Percentiles rank a stretch among this genome's conserved stretches.
Evolutionary conservation across 2,113 vertebrate species (phyloP).

Genomic region (Mobula hypostoma): DNA sequence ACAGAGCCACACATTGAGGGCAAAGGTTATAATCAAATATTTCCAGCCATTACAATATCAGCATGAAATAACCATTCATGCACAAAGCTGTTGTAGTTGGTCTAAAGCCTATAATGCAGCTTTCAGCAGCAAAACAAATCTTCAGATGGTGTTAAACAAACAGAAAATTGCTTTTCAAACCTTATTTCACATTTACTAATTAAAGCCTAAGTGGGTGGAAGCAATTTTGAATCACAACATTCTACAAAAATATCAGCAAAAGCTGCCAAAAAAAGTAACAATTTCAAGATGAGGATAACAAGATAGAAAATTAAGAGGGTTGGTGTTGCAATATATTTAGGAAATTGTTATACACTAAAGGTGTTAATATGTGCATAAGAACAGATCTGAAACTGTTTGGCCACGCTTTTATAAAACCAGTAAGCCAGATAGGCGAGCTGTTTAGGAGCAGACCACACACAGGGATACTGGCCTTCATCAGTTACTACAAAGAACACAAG

Average conservation of each 20-base stretch:
- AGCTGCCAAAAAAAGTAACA: neutral
- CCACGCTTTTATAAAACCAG: too few species aligned
- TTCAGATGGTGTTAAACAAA: neutral
- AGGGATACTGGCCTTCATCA: too few species aligned
- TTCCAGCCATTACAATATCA: neutral
- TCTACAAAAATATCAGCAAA: neutral
- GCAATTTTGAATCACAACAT: neutral
- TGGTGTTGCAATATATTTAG: neutral
- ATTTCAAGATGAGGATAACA: neutral
- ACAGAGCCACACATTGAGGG: neutral
- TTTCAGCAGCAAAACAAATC: neutral
- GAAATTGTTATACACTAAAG: too few species aligned
- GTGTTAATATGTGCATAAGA: too few species aligned
- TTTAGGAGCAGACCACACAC: too few species aligned
- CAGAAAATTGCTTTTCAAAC: neutral
- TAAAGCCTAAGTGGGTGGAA: too few species aligned
- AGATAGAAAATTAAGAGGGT: neutral
- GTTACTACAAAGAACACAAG: too few species aligned
- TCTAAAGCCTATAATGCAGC: neutral
- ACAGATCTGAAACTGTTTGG: too few species aligned
- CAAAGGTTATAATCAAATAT: neutral
- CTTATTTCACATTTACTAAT: neutral
- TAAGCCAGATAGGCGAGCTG: too few species aligned
- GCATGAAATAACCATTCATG: neutral
- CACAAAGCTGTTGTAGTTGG: neutral